A percentile compares a stretch with the other conserved stretches of the same genome.
phyloP scores from a whole-genome alignment of 2,113 vertebrate species.

The Tautogolabrus adspersus region DNA sequence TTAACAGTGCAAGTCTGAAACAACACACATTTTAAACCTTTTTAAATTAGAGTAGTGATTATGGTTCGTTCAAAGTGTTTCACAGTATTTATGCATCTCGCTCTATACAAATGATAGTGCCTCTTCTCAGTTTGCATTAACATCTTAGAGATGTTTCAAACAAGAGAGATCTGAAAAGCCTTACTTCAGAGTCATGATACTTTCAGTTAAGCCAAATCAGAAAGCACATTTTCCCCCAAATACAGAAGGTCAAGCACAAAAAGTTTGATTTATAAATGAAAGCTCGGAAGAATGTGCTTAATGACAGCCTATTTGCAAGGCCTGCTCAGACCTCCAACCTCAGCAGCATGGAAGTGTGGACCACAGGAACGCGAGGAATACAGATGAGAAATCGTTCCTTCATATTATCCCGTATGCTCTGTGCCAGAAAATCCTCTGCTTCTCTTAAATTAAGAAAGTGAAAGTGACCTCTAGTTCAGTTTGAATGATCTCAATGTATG shows the following conservation, averaged over 20 bases:
- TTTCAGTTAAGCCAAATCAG: background rate
- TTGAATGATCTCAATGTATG: background rate
- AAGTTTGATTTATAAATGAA: background rate
- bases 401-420: too few species aligned
- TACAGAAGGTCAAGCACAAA: background rate
- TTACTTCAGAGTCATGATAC: too few species aligned
- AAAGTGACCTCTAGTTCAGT: too few species aligned
- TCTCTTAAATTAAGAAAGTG: too few species aligned
- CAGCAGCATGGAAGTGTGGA: too few species aligned
- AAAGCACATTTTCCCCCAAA: background rate
- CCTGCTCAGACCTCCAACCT: too few species aligned
- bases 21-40: background rate
- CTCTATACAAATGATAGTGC: background rate
- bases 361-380: too few species aligned
- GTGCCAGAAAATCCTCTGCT: too few species aligned
- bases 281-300: background rate
- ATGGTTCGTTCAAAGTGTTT: too few species aligned
- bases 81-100: background rate
- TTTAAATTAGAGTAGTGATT: background rate
- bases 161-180: too few species aligned
- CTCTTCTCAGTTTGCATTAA: background rate
- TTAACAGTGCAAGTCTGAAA: background rate
- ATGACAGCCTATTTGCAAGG: too few species aligned
- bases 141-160: background rate
- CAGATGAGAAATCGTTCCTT: too few species aligned